Evolutionary conservation across 2,888 invertebrate species (phyloP), one percentile per base, ranked within the genome.

Genomic region (Perithous albicinctus): DNA sequence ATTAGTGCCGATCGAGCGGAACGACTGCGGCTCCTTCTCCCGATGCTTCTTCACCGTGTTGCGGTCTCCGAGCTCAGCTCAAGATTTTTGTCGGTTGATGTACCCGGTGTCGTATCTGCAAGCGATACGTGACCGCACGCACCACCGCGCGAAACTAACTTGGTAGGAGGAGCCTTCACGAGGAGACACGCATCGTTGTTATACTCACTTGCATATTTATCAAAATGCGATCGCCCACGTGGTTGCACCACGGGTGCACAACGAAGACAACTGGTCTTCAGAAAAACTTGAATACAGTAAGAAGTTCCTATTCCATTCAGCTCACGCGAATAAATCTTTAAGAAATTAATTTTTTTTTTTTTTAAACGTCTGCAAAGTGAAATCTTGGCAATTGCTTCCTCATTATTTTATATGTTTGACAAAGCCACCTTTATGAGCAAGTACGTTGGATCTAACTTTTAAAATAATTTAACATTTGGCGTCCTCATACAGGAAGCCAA

Each of bases 161-260:
- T 82, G 85, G 89, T 86, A 86, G 89, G 89, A 89, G 90, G 90
- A 84, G 86, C 67, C 54, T 23, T 54, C 75, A 73, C 48, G 43
- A 43, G 43, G 83, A 85, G 85, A 87, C 87, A 85, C 85, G 85
- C 85, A 83, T 84, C 84, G 85, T 85, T 86, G 84, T 87, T 85
- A 64, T 72, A 82, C 87, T 86, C 86, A 83, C 82, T 82, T 69
- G 77, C 80, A 80, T 87, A 89, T 89, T 88, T 86, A 87, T 89
- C 87, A 87, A 85, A 87, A 83, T 59, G 56, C 69, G 87, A 85
- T 88, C 88, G 78, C 83, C 84, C 86, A 85, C 86, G 85, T 84
- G 74, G 72, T 66, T 46, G 54, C 41, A 38, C 2, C 8, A 20
- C 56, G 32, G 10, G 12, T 10, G 43, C 12, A 26, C 26, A 67